Base-by-base conservation (phyloP, 2,113 vertebrate species). In the Telmatochromis sp. region DNA sequence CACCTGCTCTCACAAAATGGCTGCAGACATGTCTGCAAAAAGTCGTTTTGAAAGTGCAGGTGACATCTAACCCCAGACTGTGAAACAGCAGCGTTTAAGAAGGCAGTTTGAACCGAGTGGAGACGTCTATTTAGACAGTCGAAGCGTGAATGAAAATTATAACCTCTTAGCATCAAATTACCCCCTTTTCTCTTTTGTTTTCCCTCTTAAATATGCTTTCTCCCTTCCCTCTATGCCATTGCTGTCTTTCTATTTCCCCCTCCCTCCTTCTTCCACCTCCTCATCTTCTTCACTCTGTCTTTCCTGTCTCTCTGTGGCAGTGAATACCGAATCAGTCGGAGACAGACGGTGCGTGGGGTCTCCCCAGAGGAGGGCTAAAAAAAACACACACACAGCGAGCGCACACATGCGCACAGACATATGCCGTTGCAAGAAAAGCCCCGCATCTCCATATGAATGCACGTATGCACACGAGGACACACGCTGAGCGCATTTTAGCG, bases 271-370 rank as follows among this genome's bases (percentile, higher is more conserved):
- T 55, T 6, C 37, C 17, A 26, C 9, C 6, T 81, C 47, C 11
- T 54, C 60, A 13, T 37, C 12, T 8, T 80, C 42, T 14, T 42
- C n/a, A 4, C 55, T 26, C n/a, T 9, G 6, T 79, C 79, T n/a
- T 42, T 42, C 79, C 63, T 19, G 28, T 75, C 82, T 85, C 91
- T 90, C 83, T 42, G 82, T 75, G 81, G 89, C 86, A 37, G 40
- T 81, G 92, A 85, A 91, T 86, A 58, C 84, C 35, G 83, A 91
- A 88, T 92, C 93, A 89, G 90, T 33, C 40, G 2, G 89, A 91
- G 91, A 91, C 94, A 94, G 93, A 86, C 87, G 87, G 89, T 92
- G 93, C 82, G 92, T 93, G 91, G 93, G 91, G 91, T 94, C 87
- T 92, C 92, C 85, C 83, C 9, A 7, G 88, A 91, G 93, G 87